These are phyloP conservation scores for Xanthia togata DNA, from an alignment of 2,888 invertebrate genomes.

Conservation along the genomic window DNA sequence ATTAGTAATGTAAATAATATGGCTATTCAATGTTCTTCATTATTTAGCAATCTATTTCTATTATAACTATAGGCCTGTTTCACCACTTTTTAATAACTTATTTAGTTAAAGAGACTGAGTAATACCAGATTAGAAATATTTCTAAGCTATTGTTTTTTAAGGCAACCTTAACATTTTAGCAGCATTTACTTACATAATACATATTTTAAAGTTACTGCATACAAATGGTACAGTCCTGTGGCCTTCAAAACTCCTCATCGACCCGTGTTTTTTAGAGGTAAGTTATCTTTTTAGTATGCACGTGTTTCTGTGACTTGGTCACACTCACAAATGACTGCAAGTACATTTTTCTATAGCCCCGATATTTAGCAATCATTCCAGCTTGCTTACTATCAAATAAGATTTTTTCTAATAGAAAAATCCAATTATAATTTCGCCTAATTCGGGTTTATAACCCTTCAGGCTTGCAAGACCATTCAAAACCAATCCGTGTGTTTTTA, in stretches of 20 bases:
- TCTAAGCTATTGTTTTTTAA: neutral
- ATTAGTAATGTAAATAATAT: slow-evolving; percentile 79
- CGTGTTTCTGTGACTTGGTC: neutral
- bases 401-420: slow-evolving; percentile 65
- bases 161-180: neutral
- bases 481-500: neutral
- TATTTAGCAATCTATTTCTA: slow-evolving; percentile 61
- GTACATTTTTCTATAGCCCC: neutral
- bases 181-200: neutral
- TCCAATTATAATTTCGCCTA: slow-evolving; percentile 59
- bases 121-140: slow-evolving; percentile 25
- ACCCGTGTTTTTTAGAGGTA: neutral
- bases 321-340: neutral
- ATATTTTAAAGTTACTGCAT: neutral
- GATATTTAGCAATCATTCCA: neutral
- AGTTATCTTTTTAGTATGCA: neutral
- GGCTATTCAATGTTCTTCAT: slow-evolving; percentile 78
- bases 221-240: neutral
- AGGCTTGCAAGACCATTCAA: slow-evolving; percentile 34
- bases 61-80: slow-evolving; percentile 58
- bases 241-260: neutral
- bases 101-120: slow-evolving; percentile 54
- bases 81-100: slow-evolving; percentile 55
- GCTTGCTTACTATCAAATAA: slow-evolving; percentile 51
- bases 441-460: slow-evolving; percentile 14